Evolutionary conservation across 2,113 vertebrate species (phyloP), one percentile per base, ranked within the genome.

Genomic region (Oxyruncus cristatus): DNA sequence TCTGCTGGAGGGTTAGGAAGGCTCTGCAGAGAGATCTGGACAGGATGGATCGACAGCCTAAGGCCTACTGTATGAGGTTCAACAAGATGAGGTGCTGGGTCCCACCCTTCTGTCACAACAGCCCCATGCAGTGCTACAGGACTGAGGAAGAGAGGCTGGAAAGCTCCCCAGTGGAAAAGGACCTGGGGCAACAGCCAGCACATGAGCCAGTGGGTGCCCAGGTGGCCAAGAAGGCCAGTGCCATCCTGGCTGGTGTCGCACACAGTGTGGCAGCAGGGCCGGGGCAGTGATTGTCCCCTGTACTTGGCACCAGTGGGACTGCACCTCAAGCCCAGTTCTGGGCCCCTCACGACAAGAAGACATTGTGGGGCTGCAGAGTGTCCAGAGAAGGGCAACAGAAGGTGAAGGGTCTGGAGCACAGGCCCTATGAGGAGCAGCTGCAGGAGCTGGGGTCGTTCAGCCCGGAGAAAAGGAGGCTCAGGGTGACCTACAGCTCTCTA

Each of bases 281-380:
- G 71, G 39, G 23, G n/a, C 23, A n/a, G 12, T 1, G 47, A 71
- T 0, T n/a, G 23, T 1, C 12, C 28, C 12, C 5, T 62, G n/a
- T 16, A 11, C 23, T 55, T 0, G 0, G n/a, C 41, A 47, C 24
- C 24, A n/a, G 4, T 24, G 41, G 71, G 23, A 30, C 2, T 6
- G 15, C 19, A 47, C 15, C 28, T 33, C 14, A 8, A 44, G 22
- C 33, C 2, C 21, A 71, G 15, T 11, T 63, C n/a, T 41, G n/a
- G 47, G 47, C 39, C 19, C 4, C 12, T 11, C 14, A 41, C 2
- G 2, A 2, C 33, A 39, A 44, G 13, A 67, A 37, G 6, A 33
- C 47, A n/a, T 3, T 35, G 49, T 49, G 11, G 24, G 1, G 10
- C 24, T 63, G 41, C 24, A 47, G 20, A 0, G 1, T 6, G 41